Conservation (phyloP, 2,888 invertebrate species). For the Serrognathus titanus region DNA sequence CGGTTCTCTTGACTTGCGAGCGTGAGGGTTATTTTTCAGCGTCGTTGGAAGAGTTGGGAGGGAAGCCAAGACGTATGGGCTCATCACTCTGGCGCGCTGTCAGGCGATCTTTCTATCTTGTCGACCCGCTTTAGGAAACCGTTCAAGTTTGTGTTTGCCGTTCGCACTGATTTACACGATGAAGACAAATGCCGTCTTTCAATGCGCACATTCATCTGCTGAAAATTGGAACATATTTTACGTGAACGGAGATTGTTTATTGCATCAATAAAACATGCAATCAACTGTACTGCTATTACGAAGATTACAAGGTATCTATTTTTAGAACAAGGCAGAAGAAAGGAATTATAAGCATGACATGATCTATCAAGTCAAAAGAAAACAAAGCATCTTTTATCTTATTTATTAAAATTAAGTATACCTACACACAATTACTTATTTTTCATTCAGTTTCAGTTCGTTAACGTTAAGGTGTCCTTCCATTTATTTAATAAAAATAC, state of each 20-base stretch:
- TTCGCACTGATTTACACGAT: conserved; percentile 45
- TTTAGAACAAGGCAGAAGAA: too few relatives aligned
- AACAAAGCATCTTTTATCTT: conserved; percentile 7
- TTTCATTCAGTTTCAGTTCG: too few relatives aligned
- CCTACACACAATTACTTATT: too few relatives aligned
- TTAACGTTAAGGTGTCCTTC: too few relatives aligned
- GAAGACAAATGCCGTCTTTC: conserved; percentile 42
- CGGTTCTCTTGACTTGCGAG: conserved; percentile 34
- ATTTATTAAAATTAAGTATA: conserved; percentile 6
- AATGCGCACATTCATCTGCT: neutral
- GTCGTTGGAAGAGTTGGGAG: conserved; percentile 35
- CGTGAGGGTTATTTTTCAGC: conserved; percentile 48
- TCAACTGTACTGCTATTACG: too few relatives aligned
- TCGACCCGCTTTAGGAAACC: conserved; percentile 41
- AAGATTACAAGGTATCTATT: too few relatives aligned
- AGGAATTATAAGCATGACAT: too few relatives aligned
- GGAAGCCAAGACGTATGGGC: conserved; percentile 46
- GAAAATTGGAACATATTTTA: conserved; percentile 13
- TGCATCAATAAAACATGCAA: too few relatives aligned
- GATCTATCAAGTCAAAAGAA: too few relatives aligned
- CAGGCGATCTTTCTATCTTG: conserved; percentile 47
- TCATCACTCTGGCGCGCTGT: conserved; percentile 48
- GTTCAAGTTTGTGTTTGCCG: conserved; percentile 44
- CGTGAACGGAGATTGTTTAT: neutral
- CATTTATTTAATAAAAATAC: too few relatives aligned